Evolutionary conservation across 2,113 vertebrate genomes (phyloP), one percentile per base, ranked within the genome.

Genomic region (Phrynocephalus versicolor): DNA sequence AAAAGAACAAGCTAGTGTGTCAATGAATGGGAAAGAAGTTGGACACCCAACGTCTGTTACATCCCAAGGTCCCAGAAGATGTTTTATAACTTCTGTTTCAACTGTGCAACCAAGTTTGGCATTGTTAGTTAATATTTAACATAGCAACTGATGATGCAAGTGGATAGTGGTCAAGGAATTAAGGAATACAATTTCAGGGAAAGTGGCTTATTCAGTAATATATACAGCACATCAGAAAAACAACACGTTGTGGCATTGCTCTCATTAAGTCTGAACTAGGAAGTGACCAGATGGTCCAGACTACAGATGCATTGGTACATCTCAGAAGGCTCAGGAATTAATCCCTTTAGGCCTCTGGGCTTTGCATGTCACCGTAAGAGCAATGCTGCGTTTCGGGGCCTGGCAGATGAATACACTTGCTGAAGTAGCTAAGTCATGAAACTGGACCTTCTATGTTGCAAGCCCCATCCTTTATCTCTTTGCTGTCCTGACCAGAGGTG

Each of bases 111-210:
- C 27, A 83, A 33, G 13, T 45, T n/a, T 13, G 10, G 27, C 73
- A 30, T 14, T n/a, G 27, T 6, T 19, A 41, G 71, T 83, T 83
- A 73, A 83, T 74, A 35, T 83, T 83, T 73, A 83, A 74, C 74
- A 30, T 3, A 2, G 19, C 37, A 33, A 41, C 71, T 35, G 15
- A 37, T 6, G 30, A 33, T 75, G 58, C 37, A 25, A 64, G 71
- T 64, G 21, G 19, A 64, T 27, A 55, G 41, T 37, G n/a, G 27
- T 33, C 35, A 45, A n/a, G 33, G 30, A 8, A 62, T 62, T 25
- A 14, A 74, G 13, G 19, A 5, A 45, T 19, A 18, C 69, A 39
- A 21, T 16, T 39, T 57, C 81, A 45, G 30, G 37, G 57, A 16
- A 79, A 13, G 64, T 25, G 21, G 1, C 37, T 71, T 30, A 7